phyloP scores from a whole-genome alignment of 2,888 invertebrate species.

The Acrocyrtus sp. region DNA sequence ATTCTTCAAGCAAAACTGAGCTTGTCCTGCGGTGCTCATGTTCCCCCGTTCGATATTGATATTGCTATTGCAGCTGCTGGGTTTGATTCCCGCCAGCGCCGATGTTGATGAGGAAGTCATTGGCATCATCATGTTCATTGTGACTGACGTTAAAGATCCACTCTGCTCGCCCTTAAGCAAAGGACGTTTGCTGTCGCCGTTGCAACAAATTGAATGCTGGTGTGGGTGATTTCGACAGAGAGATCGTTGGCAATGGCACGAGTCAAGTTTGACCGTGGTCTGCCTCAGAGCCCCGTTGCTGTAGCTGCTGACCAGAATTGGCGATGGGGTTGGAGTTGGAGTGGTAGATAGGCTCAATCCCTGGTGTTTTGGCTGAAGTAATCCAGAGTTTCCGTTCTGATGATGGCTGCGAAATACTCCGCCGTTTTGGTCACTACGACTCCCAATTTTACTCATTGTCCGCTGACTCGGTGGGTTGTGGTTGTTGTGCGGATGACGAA shows the following conservation, averaged over 20 bases:
- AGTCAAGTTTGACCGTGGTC: slow-evolving; percentile 4
- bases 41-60: too few relatives aligned
- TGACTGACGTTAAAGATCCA: neutral
- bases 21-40: too few relatives aligned
- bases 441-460: slow-evolving; percentile 8
- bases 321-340: neutral
- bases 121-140: slow-evolving; percentile 30
- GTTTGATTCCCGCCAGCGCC: neutral
- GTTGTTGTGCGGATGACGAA: slow-evolving; percentile 11
- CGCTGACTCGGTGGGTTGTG: slow-evolving; percentile 4
- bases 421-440: neutral
- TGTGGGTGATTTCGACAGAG: neutral
- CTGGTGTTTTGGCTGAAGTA: too few relatives aligned
- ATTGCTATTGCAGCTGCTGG: neutral
- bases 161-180: slow-evolving; percentile 4
- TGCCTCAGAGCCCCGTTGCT: slow-evolving; percentile 30
- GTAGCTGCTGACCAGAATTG: slow-evolving; percentile 31
- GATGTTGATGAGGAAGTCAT: slow-evolving; percentile 30
- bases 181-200: slow-evolving; percentile 4
- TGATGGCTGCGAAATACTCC: neutral
- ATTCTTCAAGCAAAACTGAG: too few relatives aligned
- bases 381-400: neutral
- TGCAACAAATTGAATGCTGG: slow-evolving; percentile 2
- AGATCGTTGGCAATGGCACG: slow-evolving; percentile 2
- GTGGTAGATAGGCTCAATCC: too few relatives aligned